Percentiles rank a stretch among this genome's conserved stretches.
phyloP scores from a whole-genome alignment of 2,888 invertebrate genomes.

The Metopia argyrocephala region DNA sequence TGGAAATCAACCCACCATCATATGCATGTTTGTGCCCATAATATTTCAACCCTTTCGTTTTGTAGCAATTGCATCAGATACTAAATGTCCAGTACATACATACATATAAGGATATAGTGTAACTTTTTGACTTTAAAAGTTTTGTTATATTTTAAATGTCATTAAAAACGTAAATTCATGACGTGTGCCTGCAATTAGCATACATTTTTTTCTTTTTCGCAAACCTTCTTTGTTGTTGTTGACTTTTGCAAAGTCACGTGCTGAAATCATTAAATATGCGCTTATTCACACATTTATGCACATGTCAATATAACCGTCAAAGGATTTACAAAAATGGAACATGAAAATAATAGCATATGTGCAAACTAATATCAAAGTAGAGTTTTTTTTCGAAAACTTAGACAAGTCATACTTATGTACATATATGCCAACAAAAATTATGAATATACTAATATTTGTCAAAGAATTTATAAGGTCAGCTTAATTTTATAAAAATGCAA shows the following conservation, averaged over 20 bases:
- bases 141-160: not conserved
- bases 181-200: conserved; percentile 12
- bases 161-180: too few relatives aligned
- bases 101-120: not conserved
- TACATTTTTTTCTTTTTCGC: not conserved
- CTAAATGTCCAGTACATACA: not conserved
- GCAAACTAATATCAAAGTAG: not conserved
- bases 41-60: not conserved
- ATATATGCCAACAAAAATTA: too few relatives aligned
- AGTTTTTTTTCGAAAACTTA: too few relatives aligned
- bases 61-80: not conserved
- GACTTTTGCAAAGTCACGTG: not conserved
- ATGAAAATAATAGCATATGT: not conserved
- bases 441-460: too few relatives aligned
- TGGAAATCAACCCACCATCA: not conserved
- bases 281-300: not conserved
- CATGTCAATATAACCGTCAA: not conserved
- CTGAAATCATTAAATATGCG: not conserved
- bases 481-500: too few relatives aligned
- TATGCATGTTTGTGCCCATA: not conserved
- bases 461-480: too few relatives aligned
- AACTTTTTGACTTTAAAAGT: not conserved
- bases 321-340: not conserved
- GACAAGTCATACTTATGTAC: too few relatives aligned
- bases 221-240: not conserved